These are phyloP conservation scores for Frieseomelitta varia DNA, from an alignment of 1,140 invertebrate genomes.

Conservation along the genomic window DNA sequence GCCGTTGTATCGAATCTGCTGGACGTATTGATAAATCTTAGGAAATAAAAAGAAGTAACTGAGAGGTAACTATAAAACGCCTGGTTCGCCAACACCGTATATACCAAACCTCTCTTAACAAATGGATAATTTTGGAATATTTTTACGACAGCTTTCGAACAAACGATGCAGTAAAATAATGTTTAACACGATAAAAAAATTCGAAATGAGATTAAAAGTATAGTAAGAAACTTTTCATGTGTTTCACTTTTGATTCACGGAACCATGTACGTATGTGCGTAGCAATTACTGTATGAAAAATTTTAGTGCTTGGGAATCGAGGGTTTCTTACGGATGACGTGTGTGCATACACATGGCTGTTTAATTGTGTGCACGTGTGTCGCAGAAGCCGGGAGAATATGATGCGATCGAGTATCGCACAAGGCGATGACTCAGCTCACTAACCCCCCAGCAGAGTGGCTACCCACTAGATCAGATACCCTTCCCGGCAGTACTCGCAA, in stretches of 20 bases:
- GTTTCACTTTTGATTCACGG: not conserved
- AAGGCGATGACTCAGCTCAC: slow-evolving; percentile 72
- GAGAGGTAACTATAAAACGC: not conserved
- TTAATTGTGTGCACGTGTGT: slow-evolving; percentile 42
- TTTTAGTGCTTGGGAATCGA: slow-evolving; percentile 34
- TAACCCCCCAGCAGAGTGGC: slow-evolving; percentile 60
- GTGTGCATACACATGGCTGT: slow-evolving; percentile 32
- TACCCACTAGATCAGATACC: slow-evolving; percentile 64
- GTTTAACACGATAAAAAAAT: too few species aligned
- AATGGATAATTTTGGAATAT: too few species aligned
- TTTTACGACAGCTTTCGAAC: too few species aligned
- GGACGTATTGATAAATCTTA: not conserved
- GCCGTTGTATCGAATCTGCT: not conserved
- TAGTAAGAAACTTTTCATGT: not conserved
- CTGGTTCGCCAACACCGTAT: not conserved
- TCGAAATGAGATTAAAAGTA: not conserved
- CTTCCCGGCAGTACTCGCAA: slow-evolving; percentile 47
- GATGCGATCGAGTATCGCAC: slow-evolving; percentile 72
- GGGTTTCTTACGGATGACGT: slow-evolving; percentile 38
- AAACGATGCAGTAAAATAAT: too few species aligned
- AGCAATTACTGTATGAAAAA: slow-evolving; percentile 6
- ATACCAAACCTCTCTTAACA: too few species aligned
- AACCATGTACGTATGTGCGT: too few species aligned
- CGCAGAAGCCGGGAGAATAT: slow-evolving; percentile 49
- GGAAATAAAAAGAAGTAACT: not conserved